Percentiles rank a stretch among this genome's conserved stretches.
Conservation (phyloP, 2,113 vertebrate species). For the Phalacrocorax pelagicus region DNA sequence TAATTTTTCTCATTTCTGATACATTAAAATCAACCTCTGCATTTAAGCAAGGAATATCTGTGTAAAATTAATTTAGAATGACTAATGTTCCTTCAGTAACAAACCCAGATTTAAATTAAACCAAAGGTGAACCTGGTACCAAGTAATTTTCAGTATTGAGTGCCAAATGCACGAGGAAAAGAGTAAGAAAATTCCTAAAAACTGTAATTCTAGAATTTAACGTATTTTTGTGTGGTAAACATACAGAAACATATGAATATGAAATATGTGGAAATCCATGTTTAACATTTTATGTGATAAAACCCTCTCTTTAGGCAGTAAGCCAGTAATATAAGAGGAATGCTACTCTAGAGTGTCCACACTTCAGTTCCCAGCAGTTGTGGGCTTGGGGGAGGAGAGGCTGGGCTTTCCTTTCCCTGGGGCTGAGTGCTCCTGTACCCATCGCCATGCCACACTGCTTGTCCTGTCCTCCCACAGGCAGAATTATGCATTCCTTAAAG, state of each 20-base stretch:
- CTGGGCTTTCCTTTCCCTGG: neutral
- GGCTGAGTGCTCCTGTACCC: too few relatives aligned
- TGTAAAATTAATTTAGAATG: neutral
- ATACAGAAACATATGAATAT: neutral
- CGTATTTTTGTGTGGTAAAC: neutral
- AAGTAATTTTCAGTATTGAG: neutral
- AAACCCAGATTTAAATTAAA: neutral
- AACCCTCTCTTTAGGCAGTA: neutral
- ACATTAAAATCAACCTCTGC: neutral
- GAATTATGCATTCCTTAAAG: neutral
- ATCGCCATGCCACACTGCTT: accelerated
- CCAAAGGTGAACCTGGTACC: neutral
- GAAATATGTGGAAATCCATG: neutral
- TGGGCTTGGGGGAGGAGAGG: neutral
- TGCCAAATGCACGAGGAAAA: neutral
- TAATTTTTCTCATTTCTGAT: neutral
- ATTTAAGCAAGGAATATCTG: neutral
- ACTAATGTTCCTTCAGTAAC: neutral
- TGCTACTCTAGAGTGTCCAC: accelerated
- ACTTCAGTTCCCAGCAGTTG: too few relatives aligned
- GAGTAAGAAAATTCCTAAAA: neutral
- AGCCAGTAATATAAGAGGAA: accelerated
- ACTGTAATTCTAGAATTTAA: neutral
- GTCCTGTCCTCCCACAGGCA: too few relatives aligned
- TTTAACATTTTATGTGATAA: neutral